phyloP scores from a whole-genome alignment of 2,113 vertebrate genomes.

The Serilophus lunatus region DNA sequence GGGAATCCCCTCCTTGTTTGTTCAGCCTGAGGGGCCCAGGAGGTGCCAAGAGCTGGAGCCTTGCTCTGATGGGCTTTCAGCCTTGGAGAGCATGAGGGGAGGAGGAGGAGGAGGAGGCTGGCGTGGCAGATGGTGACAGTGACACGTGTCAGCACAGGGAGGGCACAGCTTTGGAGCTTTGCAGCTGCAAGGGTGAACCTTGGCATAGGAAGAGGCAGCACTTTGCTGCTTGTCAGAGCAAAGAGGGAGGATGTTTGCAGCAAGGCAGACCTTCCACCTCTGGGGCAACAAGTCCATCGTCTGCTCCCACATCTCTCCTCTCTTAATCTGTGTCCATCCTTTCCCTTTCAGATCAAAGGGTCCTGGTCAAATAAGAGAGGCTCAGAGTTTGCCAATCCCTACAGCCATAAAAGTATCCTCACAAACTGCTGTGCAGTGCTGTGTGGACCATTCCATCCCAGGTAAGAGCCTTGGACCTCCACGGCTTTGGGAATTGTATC shows the following conservation, averaged over 20 bases:
- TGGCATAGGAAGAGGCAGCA: neutral
- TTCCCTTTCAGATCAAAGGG: constrained; percentile 86
- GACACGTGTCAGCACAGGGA: fast-evolving
- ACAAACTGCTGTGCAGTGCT: constrained; percentile 94
- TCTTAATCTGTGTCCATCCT: neutral
- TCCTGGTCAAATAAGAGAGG: constrained; percentile 93
- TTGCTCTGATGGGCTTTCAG: neutral
- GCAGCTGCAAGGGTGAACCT: neutral
- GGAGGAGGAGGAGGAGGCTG: neutral
- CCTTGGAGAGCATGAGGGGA: neutral
- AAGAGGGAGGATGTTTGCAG: neutral
- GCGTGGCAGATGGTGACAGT: fast-evolving
- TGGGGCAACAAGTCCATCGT: neutral
- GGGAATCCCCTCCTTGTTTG: neutral
- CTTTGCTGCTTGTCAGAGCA: neutral
- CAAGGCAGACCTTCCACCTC: neutral
- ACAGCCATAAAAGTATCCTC: constrained; percentile 91
- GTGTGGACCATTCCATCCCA: constrained; percentile 92
- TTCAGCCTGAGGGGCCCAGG: neutral
- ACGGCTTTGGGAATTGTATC: fast-evolving
- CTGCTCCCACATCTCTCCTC: fast-evolving
- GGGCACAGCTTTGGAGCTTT: neutral
- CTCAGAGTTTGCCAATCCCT: constrained; percentile 88
- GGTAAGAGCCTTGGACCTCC: constrained; percentile 67
- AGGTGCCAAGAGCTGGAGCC: neutral